Evolutionary conservation across 1,140 invertebrate species (phyloP), one percentile per base, ranked within the genome.

Genomic region (Bombus polaris): DNA sequence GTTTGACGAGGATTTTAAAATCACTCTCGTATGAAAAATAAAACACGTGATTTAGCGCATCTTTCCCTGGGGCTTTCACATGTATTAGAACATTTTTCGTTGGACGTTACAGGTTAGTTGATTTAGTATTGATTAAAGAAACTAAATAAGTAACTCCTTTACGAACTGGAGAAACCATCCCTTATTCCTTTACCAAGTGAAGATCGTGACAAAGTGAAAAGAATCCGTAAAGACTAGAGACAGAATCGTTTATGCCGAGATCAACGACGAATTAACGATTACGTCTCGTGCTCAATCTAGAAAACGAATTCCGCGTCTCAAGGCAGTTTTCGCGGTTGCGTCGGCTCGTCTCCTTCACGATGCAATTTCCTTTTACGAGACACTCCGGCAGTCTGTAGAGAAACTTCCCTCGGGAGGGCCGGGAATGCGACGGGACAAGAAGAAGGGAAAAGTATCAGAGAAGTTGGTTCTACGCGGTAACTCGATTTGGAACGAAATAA

Each of bases 341-440:
- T 66, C 44, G 82, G 15, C 42, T 53, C 44, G 82, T 71, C 70
- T 35, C 37, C 68, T 85, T 80, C 83, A 73, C 71, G 83, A 70
- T 71, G 78, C 77, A 80, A 85, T 85, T 80, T 80, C 83, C 76
- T 80, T 85, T 85, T 85, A 85, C 83, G 83, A 85, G 83, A 80
- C 83, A 85, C 57, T 80, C 53, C 15, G 35, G 32, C 83, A 73
- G 57, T 15, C 77, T 35, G 68, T 72, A 28, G 75, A 79, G 83
- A 79, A 79, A 79, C 77, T 80, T 62, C 47, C 53, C 83, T 57
- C 53, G 22, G 32, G 83, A 65, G 83, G 68, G 8, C 12, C 2
- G n/a, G 28, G 32, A 79, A 80, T 28, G 77, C 57, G 53, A 80
- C 42, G 68, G 76, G 75, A 72, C 68, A 79, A 80, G 71, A 80